Evolutionary conservation across 2,888 invertebrate genomes (phyloP), one percentile per base, ranked within the genome.

Genomic region (Beris chalybata): DNA sequence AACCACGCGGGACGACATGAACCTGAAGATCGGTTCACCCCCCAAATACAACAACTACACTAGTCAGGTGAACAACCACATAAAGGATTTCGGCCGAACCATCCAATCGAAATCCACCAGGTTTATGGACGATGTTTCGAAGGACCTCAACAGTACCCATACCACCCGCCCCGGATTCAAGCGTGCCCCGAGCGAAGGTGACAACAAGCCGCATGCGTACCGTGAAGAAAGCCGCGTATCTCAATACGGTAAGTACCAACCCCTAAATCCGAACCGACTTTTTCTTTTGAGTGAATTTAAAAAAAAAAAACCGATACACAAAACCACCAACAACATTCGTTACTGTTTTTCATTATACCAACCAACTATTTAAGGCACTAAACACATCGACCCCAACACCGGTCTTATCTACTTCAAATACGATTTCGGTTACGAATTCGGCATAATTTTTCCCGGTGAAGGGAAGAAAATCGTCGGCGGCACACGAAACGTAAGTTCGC

Each of bases 351-450:
- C 12, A 38, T 45, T 32, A 12, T 29, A 54, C 38, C 22, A 43
- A 63, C 12, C 38, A 9, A 43, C n/a, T 45, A 43, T 54, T 69
- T 70, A 76, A 89, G 90, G 90, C 78, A 88, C 89, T 71, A 89
- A 89, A 80, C 89, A 88, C 79, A 86, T 89, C 76, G 89, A 90
- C 78, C 89, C 89, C 71, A 87, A 89, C 74, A 89, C 89, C 57
- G 89, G 89, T 72, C 82, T 90, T 69, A 89, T 90, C 75, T 90
- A 90, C 82, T 90, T 90, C 84, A 90, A 90, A 82, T 90, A 90
- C 77, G 90, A 90, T 82, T 90, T 90, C 76, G 90, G 90, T 73
- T 90, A 90, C 78, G 90, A 90, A 78, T 90, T 90, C 76, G 90
- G 90, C 69, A 85, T 90, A 71, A 84, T 89, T 55, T 82, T 89